Evolutionary conservation across 2,888 invertebrate species (phyloP).

Genomic region (Malthinus seriepunctatus): DNA sequence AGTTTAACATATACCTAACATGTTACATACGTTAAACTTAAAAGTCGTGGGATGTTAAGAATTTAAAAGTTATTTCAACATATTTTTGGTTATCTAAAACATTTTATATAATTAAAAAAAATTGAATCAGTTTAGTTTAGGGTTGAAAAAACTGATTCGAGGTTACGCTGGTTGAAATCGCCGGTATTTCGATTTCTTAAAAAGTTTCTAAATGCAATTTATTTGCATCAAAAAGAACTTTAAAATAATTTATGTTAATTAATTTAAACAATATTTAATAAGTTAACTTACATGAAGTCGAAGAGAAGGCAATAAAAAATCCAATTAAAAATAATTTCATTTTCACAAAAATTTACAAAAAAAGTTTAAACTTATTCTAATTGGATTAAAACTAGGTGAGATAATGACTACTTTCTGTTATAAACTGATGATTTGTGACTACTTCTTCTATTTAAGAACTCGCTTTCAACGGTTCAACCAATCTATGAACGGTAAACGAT

Average conservation of each 20-base stretch:
- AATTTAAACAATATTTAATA: neutral
- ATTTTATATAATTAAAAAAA: constrained; percentile 12
- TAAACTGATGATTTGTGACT: constrained; percentile 43
- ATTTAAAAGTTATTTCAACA: constrained; percentile 15
- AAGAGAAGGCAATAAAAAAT: constrained; percentile 15
- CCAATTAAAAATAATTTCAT: constrained; percentile 24
- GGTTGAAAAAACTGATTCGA: neutral
- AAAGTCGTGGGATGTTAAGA: constrained; percentile 19
- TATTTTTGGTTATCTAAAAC: constrained; percentile 4
- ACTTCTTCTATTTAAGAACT: constrained; percentile 49
- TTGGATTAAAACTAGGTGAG: constrained; percentile 37
- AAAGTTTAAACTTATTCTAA: constrained; percentile 27
- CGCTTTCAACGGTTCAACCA: constrained; percentile 33
- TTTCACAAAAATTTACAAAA: constrained; percentile 20
- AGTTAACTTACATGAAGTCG: constrained; percentile 23
- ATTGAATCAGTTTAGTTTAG: neutral
- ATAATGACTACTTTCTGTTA: constrained; percentile 42
- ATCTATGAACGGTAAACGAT: constrained; percentile 25
- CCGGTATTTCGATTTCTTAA: constrained; percentile 2
- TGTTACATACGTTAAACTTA: neutral
- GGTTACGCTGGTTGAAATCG: constrained; percentile 16
- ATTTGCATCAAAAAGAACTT: too few species aligned
- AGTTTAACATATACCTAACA: constrained; percentile 2
- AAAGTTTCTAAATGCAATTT: too few species aligned
- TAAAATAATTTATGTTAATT: neutral